Evolutionary conservation across 2,113 vertebrate species (phyloP), one percentile per base, ranked within the genome.

Genomic region (Trichomycterus rosablanca): DNA sequence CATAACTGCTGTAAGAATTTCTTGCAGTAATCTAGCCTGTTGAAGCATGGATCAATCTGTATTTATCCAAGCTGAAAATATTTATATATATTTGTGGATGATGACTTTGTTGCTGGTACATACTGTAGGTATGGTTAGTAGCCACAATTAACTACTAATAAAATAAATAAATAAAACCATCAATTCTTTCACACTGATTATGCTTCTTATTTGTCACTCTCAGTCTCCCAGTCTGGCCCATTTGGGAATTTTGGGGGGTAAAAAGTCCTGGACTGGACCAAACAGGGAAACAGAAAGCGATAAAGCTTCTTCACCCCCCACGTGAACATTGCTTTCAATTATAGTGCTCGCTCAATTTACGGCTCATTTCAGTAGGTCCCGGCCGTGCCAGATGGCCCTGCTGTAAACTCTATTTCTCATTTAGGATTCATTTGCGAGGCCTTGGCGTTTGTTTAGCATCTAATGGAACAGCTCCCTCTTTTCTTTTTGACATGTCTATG

Each of bases 301-400:
- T n/a, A 23, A 12, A 20, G 19, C 28, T 20, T 20, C 28, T 39
- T 12, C 62, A 26, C 53, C 12, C 30, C n/a, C 14, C 20, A 16
- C 51, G 23, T 18, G 26, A 65, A 58, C 78, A 74, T 74, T 69
- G 61, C 65, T 76, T 75, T 78, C 75, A 80, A 63, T 78, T 66
- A 67, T 59, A 40, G 45, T n/a, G 16, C 59, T 60, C 50, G 1
- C 54, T 58, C 75, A 77, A 75, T 85, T 80, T 69, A 70, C 63
- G 53, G 66, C 72, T 75, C 66, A 69, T 80, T 80, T 81, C 71
- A 73, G 69, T 68, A 52, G 72, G 48, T 59, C 63, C 63, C 53
- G 51, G 62, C 64, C 63, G 35, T 68, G 67, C 78, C 84, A 87
- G 82, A 85, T 84, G 84, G 79, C 74, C 50, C 70, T 59, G 73